Base-by-base conservation (phyloP, 2,888 invertebrate species). In the Acleris laterana region DNA sequence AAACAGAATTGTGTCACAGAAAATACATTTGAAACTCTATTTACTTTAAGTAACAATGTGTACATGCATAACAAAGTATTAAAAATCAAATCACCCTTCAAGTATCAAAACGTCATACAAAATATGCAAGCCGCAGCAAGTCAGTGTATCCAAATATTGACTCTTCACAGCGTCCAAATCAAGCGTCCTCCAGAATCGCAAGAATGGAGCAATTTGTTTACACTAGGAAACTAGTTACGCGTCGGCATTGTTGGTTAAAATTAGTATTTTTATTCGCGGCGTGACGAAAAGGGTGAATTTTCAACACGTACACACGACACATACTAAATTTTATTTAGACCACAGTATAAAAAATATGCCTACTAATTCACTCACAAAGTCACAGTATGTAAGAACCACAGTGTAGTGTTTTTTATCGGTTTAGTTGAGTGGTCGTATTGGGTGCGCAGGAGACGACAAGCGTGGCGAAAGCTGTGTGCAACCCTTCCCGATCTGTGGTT, bases 171-270 rank as follows among this genome's bases (percentile, higher is more conserved):
- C 57, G 62, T 60, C 51, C 51, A 68, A 67, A 62, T 60, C 49
- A 65, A 50, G 56, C 52, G 17, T 46, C n/a, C 56, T 56, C 25
- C 55, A 52, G 72, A 79, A 77, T 74, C 75, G 74, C 75, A 80
- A 83, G 83, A 88, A 88, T 84, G 72, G 79, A 84, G 78, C 87
- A 89, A 89, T 90, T 90, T 92, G 90, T 90, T 90, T 89, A 85
- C 90, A 90, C 86, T 87, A 78, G 83, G 38, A 85, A 87, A 87
- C 85, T 88, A 89, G 89, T 88, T 88, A 89, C 81, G 79, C 84
- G 70, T 78, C 79, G 80, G 81, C 75, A 84, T 89, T 90, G 89
- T 90, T 87, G 80, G 78, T 86, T 81, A 87, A 84, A 89, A 85
- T 83, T 79, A 79, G 78, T 82, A 82, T 81, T 82, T 86, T 85